A percentile compares a stretch with the other conserved stretches of the same genome.
Conservation (phyloP, 2,888 invertebrate species). For the Troilus luridus region DNA sequence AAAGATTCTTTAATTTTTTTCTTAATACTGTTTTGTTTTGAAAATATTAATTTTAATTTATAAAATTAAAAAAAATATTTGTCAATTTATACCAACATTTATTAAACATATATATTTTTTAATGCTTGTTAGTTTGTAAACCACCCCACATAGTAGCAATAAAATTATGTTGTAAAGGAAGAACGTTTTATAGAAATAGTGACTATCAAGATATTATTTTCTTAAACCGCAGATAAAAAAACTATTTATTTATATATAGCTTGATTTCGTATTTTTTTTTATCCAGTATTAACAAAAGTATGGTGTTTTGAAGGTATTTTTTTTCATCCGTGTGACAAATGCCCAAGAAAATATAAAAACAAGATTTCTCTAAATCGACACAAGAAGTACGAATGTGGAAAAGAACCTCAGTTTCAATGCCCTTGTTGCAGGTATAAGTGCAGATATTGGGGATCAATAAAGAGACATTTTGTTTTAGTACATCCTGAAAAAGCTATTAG, state of each 20-base stretch:
- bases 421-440: conserved; percentile 64
- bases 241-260: not conserved
- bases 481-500: conserved; percentile 53
- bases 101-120: not conserved
- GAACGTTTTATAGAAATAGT: not conserved
- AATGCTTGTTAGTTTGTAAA: not conserved
- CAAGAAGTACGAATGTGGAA: conserved; percentile 68
- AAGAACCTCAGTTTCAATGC: conserved; percentile 65
- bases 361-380: conserved; percentile 69
- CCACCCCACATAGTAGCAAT: not conserved
- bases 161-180: not conserved
- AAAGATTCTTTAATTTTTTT: not conserved
- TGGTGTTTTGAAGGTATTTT: conserved; percentile 50
- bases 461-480: conserved; percentile 59
- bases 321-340: conserved; percentile 62
- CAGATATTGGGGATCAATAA: conserved; percentile 61
- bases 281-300: not conserved
- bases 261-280: not conserved
- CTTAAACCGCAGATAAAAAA: not conserved
- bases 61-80: not conserved
- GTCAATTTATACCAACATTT: not conserved
- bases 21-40: not conserved
- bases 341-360: conserved; percentile 68
- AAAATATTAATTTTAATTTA: not conserved
- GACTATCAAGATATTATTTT: not conserved